Conservation (phyloP, 2,797 vertebrate species). For the Natrix natrix region DNA sequence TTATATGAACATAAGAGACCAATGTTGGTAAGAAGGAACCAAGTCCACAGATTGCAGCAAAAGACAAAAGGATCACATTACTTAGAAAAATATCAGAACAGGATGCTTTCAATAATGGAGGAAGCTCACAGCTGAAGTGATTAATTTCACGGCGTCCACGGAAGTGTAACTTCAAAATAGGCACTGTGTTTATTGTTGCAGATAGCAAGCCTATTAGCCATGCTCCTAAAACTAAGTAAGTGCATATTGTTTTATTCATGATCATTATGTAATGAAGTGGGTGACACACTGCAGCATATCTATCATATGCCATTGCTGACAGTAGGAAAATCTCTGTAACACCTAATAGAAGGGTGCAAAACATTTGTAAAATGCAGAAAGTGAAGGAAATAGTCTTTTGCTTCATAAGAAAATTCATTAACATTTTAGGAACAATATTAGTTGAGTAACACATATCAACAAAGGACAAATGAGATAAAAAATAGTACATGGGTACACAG, state of each 20-base stretch:
- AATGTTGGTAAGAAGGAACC: slow-evolving; percentile 44
- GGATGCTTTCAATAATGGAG: slow-evolving; percentile 28
- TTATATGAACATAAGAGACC: slow-evolving; percentile 44
- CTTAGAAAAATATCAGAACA: slow-evolving; percentile 12
- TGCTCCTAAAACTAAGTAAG: neutral
- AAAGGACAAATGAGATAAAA: slow-evolving; percentile 35
- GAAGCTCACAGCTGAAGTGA: slow-evolving; percentile 45
- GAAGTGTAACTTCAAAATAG: slow-evolving; percentile 16
- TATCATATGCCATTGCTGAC: slow-evolving; percentile 40
- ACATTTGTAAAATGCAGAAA: slow-evolving; percentile 26
- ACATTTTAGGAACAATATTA: slow-evolving; percentile 35
- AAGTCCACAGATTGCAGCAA: slow-evolving; percentile 39
- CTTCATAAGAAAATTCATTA: slow-evolving; percentile 17
- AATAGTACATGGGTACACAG: slow-evolving; percentile 37
- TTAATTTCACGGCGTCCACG: slow-evolving; percentile 18
- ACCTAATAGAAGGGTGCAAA: slow-evolving; percentile 21
- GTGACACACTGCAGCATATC: slow-evolving; percentile 24
- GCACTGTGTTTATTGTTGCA: slow-evolving; percentile 32
- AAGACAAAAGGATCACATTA: slow-evolving; percentile 11
- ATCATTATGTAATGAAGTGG: slow-evolving; percentile 28
- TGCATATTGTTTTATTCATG: slow-evolving; percentile 27
- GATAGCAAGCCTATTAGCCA: slow-evolving; percentile 21
- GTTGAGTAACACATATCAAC: slow-evolving; percentile 35
- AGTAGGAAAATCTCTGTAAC: slow-evolving; percentile 26
- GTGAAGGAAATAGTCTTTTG: slow-evolving; percentile 25